Evolutionary conservation across 2,797 vertebrate genomes (phyloP).

Genomic region (Erethizon dorsatum): DNA sequence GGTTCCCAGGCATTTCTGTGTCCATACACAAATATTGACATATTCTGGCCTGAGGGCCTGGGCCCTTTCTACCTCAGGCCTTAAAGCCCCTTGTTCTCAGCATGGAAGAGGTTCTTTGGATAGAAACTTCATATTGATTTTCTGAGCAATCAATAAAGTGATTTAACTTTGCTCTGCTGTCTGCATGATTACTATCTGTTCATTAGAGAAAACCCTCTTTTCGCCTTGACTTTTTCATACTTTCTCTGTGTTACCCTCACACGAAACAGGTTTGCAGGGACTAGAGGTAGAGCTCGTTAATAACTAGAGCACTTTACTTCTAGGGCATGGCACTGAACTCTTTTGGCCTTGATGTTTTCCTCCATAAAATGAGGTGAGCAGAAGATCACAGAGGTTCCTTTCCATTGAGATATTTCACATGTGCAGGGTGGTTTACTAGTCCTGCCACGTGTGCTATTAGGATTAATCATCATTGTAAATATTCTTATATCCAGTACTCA

Average conservation of each 20-base stretch:
- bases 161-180: conserved; percentile 79
- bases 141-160: conserved; percentile 71
- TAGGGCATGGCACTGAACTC: background rate
- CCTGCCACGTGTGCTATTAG: background rate
- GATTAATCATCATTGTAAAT: background rate
- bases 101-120: conserved; percentile 74
- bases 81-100: conserved; percentile 74
- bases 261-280: conserved; percentile 56
- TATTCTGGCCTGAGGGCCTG: conserved; percentile 42
- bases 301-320: background rate
- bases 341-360: background rate
- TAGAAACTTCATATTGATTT: conserved; percentile 81
- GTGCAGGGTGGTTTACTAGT: background rate
- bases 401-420: background rate
- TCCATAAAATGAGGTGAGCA: background rate
- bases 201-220: conserved; percentile 65
- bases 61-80: conserved; percentile 75
- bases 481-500: background rate
- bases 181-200: conserved; percentile 64
- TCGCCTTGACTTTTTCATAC: conserved; percentile 55
- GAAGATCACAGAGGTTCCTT: background rate
- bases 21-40: conserved; percentile 80
- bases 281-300: background rate
- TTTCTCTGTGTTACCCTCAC: conserved; percentile 71
- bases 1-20: conserved; percentile 73